Percentiles rank a stretch among this genome's conserved stretches.
Evolutionary conservation across 2,888 invertebrate genomes (phyloP).

Genomic region (Cosmopolites sordidus): DNA sequence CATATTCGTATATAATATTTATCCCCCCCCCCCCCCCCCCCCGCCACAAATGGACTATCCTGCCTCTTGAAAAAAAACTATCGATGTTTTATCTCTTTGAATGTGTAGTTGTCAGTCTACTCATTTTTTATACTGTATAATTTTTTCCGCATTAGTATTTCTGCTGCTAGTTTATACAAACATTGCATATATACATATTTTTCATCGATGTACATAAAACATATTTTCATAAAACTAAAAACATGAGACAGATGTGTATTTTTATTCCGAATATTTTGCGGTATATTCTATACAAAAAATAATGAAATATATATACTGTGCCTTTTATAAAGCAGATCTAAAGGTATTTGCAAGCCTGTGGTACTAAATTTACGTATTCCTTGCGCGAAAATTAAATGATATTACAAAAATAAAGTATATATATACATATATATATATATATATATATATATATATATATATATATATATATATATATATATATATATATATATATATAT

Average conservation of each 20-base stretch:
- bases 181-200: slow-evolving; percentile 41
- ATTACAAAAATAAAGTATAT: no score
- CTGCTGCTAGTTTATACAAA: slow-evolving; percentile 39
- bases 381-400: no score
- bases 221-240: slow-evolving; percentile 43
- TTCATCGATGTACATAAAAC: slow-evolving; percentile 46
- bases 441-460: no score
- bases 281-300: neutral
- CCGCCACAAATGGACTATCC: slow-evolving; percentile 40
- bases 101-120: slow-evolving; percentile 47
- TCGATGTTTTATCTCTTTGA: slow-evolving; percentile 45
- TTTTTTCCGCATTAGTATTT: slow-evolving; percentile 40
- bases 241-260: slow-evolving; percentile 46
- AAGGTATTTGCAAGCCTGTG: no score
- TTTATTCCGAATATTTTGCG: slow-evolving; percentile 39
- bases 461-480: no score
- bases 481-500: no score
- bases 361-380: no score
- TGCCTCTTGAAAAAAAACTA: slow-evolving; percentile 42
- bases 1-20: slow-evolving; percentile 40
- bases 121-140: slow-evolving; percentile 49
- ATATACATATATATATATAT: no score
- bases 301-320: neutral
- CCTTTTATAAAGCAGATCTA: no score
- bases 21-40: slow-evolving; percentile 26